phyloP scores from a whole-genome alignment of 2,888 invertebrate species.

The Cataglyphis altisquamis region DNA sequence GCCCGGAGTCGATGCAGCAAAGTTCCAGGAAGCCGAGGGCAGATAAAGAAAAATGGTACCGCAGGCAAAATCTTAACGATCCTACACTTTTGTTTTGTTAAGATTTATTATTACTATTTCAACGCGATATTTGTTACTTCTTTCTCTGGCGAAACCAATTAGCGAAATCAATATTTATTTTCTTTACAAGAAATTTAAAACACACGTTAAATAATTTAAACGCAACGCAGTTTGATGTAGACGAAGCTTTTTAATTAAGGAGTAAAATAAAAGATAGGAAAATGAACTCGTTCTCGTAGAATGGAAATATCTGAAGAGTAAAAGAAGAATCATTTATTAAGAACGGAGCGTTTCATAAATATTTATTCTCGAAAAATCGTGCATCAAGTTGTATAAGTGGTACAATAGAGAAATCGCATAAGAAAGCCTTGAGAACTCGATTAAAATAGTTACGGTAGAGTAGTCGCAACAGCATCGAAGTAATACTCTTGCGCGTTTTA shows the following conservation, averaged over 20 bases:
- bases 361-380: conserved; percentile 84
- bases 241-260: background rate
- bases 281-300: background rate
- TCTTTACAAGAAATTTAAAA: background rate
- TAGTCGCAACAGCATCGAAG: conserved; percentile 69
- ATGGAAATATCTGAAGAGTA: background rate
- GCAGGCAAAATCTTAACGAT: conserved; percentile 25
- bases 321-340: conserved; percentile 51
- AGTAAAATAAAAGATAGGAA: background rate
- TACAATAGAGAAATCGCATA: conserved; percentile 83
- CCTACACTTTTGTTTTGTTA: background rate
- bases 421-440: conserved; percentile 78
- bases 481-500: conserved; percentile 36
- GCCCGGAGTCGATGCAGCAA: conserved; percentile 64
- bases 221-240: background rate
- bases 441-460: conserved; percentile 65
- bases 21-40: conserved; percentile 61
- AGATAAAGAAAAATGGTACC: conserved; percentile 33
- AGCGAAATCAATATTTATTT: background rate
- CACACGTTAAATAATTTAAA: background rate
- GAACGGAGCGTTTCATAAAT: conserved; percentile 82
- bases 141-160: background rate
- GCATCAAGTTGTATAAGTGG: conserved; percentile 83
- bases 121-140: background rate
- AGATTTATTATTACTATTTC: background rate